A percentile compares a stretch with the other conserved stretches of the same genome.
phyloP scores from a whole-genome alignment of 2,797 vertebrate species.

The Enteromius thamalakanensis region DNA sequence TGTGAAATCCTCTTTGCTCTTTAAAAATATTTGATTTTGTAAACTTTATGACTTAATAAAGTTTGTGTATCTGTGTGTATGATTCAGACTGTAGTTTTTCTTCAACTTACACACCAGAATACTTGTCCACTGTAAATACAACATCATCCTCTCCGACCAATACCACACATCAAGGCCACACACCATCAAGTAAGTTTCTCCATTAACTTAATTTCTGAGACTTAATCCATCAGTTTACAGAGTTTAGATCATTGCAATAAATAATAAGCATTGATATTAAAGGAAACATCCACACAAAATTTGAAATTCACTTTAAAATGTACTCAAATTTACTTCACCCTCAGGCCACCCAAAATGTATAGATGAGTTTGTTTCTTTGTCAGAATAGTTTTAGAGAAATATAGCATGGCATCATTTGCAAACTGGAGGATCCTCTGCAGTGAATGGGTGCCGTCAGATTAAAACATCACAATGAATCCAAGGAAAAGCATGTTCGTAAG shows the following conservation, averaged over 20 bases:
- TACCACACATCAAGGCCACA: not conserved
- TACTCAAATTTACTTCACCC: not conserved
- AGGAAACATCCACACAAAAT: not conserved
- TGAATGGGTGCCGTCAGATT: not conserved
- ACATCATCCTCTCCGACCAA: not conserved
- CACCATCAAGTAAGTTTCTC: conserved; percentile 21
- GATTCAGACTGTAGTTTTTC: conserved; percentile 24
- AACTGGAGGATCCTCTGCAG: not conserved
- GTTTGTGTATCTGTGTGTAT: not conserved
- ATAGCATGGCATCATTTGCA: not conserved
- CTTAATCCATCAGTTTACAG: not conserved
- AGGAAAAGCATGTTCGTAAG: too few species aligned
- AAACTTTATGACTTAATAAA: not conserved
- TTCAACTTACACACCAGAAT: not conserved
- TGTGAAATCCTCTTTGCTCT: not conserved
- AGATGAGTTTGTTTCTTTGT: not conserved
- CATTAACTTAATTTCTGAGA: not conserved
- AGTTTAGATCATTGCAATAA: not conserved
- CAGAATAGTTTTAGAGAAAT: not conserved
- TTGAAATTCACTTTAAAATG: not conserved
- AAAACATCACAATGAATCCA: not conserved
- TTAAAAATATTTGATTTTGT: not conserved
- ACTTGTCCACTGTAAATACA: conserved; percentile 9
- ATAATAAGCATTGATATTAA: not conserved
- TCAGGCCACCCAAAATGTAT: not conserved